These are phyloP conservation scores for Turritopsis rubra DNA, from an alignment of 30 jellyfish, hydroid and myxozoan species.

Conservation along the genomic window DNA sequence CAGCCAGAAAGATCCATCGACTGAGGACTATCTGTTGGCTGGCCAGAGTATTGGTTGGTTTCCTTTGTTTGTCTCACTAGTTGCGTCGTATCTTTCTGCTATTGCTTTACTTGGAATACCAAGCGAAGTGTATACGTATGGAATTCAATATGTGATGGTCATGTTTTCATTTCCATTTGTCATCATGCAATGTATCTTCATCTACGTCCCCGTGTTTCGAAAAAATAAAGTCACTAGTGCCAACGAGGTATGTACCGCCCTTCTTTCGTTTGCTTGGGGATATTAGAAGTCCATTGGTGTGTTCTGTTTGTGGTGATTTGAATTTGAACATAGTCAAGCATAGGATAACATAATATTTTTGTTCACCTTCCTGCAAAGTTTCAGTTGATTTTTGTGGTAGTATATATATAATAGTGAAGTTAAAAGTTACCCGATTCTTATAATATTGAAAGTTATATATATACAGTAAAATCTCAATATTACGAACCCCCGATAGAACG, in stretches of 20 bases:
- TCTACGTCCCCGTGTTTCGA: constrained; percentile 67
- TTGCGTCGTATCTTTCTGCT: constrained; percentile 86
- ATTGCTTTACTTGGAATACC: constrained; percentile 86
- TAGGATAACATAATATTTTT: too few relatives aligned
- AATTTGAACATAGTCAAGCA: too few relatives aligned
- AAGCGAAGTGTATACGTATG: constrained; percentile 82
- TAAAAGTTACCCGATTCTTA: too few relatives aligned
- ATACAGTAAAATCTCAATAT: too few relatives aligned
- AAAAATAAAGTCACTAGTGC: constrained; percentile 73
- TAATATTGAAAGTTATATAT: too few relatives aligned
- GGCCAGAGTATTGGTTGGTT: constrained; percentile 68
- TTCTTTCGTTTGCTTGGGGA: background rate
- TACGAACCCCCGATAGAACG: too few relatives aligned
- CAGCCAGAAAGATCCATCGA: constrained; percentile 41
- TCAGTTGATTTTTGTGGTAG: too few relatives aligned
- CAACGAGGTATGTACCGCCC: constrained; percentile 59
- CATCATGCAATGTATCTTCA: constrained; percentile 49
- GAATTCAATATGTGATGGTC: constrained; percentile 58
- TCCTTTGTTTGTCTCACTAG: constrained; percentile 73
- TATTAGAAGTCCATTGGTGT: background rate
- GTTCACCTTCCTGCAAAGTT: too few relatives aligned
- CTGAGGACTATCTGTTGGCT: constrained; percentile 88
- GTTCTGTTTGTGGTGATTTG: too few relatives aligned
- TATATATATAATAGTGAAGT: too few relatives aligned
- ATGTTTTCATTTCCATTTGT: constrained; percentile 50